A percentile compares a stretch with the other conserved stretches of the same genome.
Evolutionary conservation across 1,140 invertebrate genomes (phyloP).

Genomic region (Drosophila subpulchrella): DNA sequence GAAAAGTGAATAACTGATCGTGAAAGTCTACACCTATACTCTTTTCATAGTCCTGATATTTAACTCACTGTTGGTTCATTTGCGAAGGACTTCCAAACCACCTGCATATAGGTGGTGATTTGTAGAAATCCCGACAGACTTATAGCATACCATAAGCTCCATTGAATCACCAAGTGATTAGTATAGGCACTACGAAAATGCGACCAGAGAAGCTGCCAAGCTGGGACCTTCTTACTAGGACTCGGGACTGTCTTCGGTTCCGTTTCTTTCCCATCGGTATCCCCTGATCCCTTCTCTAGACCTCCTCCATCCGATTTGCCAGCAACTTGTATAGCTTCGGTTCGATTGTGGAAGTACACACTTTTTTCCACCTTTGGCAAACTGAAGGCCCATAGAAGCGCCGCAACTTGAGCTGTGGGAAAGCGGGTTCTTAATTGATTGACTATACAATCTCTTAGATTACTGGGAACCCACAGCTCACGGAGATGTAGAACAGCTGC

Average conservation of each 20-base stretch:
- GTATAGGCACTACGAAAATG: conserved; percentile 91
- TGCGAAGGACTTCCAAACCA: conserved; percentile 89
- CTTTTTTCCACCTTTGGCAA: conserved; percentile 91
- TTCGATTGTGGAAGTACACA: conserved; percentile 90
- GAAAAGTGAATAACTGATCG: not conserved
- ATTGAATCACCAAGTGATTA: conserved; percentile 90
- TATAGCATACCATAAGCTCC: conserved; percentile 94
- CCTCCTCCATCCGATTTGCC: not conserved
- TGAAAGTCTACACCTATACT: too few species aligned
- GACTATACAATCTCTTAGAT: not conserved
- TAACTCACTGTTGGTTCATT: conserved; percentile 59
- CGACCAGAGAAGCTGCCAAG: conserved; percentile 86
- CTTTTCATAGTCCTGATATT: not conserved
- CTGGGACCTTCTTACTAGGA: conserved; percentile 3
- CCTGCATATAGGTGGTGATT: conserved; percentile 91
- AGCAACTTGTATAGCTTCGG: not conserved
- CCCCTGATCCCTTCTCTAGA: conserved; percentile 4
- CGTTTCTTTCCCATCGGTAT: not conserved
- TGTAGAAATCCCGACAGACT: conserved; percentile 92
- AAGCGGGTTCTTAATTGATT: not conserved
- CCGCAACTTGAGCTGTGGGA: conserved; percentile 87
- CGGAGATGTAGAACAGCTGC: conserved; percentile 89
- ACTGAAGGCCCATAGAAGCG: conserved; percentile 90
- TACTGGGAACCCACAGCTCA: conserved; percentile 85
- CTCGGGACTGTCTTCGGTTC: not conserved